Evolutionary conservation across 2,113 vertebrate genomes (phyloP).

Genomic region (Ageneiosus marmoratus): DNA sequence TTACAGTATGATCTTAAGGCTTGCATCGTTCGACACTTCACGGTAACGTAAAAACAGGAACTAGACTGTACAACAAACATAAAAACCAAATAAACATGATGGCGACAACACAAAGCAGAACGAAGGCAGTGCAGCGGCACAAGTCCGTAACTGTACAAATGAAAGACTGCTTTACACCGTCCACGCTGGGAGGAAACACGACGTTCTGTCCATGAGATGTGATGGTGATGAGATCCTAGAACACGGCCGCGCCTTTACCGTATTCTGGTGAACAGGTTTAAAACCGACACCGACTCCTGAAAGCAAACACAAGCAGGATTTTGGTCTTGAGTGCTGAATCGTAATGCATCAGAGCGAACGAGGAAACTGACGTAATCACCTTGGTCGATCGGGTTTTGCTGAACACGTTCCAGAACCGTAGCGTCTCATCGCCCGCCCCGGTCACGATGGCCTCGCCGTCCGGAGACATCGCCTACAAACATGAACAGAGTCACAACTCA

Average conservation of each 20-base stretch:
- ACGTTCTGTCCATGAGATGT: background rate
- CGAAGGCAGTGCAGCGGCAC: background rate
- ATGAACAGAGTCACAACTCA: too few relatives aligned
- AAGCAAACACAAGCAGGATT: background rate
- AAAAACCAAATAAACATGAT: conserved; percentile 36
- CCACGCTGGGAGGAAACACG: background rate
- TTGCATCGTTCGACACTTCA: conserved; percentile 25
- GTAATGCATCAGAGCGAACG: background rate
- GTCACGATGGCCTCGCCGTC: conserved; percentile 99
- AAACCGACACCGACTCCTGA: conserved; percentile 71
- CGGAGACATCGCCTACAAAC: conserved; percentile 92
- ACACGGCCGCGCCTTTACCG: conserved; percentile 50
- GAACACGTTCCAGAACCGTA: conserved; percentile 98
- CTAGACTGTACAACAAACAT: conserved; percentile 49
- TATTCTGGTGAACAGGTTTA: conserved; percentile 74
- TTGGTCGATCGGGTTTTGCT: conserved; percentile 98
- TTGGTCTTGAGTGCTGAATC: too few relatives aligned
- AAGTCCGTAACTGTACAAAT: conserved; percentile 23
- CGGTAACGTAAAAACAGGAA: conserved; percentile 43
- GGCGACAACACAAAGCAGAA: background rate
- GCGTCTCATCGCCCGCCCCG: conserved; percentile 93
- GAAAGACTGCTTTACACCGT: background rate
- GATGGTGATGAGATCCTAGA: background rate
- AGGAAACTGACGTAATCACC: conserved; percentile 75
- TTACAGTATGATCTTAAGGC: conserved; percentile 44